These are phyloP conservation scores for Cyanoramphus novaezelandiae DNA, from an alignment of 2,113 vertebrate species.

Conservation along the genomic window DNA sequence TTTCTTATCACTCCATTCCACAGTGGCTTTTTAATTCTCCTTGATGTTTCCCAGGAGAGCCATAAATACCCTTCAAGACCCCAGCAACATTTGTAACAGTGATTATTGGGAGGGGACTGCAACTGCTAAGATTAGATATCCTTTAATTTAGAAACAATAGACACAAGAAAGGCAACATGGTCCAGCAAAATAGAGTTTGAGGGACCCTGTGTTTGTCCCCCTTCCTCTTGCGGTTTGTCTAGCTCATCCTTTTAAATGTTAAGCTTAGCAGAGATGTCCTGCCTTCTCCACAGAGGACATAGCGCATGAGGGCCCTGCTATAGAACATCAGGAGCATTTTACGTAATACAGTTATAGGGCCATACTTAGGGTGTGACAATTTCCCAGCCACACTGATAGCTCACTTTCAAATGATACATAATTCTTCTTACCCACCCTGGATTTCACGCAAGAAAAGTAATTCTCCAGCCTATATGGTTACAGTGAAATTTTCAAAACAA, in stretches of 20 bases:
- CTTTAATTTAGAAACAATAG: constrained; percentile 31
- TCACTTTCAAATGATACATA: neutral
- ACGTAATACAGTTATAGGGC: neutral
- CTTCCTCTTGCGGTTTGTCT: neutral
- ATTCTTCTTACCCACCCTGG: neutral
- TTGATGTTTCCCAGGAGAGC: neutral
- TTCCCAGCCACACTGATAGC: neutral
- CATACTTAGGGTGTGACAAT: neutral
- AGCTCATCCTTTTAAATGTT: neutral
- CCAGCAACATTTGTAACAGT: neutral
- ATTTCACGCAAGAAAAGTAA: neutral
- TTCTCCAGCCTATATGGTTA: neutral
- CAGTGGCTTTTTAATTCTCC: constrained; percentile 29
- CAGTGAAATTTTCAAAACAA: constrained; percentile 20
- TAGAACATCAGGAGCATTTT: neutral
- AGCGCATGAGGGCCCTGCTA: neutral
- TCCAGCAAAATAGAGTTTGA: neutral
- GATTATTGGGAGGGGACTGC: neutral
- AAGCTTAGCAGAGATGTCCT: neutral
- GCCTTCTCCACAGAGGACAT: neutral
- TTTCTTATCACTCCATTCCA: neutral
- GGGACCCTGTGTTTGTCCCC: neutral
- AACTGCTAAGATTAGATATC: constrained; percentile 29
- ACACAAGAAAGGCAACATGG: neutral
- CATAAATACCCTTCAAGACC: constrained; percentile 15